Evolutionary conservation across 2,113 vertebrate genomes (phyloP).

Genomic region (Rhinolophus sinicus): DNA sequence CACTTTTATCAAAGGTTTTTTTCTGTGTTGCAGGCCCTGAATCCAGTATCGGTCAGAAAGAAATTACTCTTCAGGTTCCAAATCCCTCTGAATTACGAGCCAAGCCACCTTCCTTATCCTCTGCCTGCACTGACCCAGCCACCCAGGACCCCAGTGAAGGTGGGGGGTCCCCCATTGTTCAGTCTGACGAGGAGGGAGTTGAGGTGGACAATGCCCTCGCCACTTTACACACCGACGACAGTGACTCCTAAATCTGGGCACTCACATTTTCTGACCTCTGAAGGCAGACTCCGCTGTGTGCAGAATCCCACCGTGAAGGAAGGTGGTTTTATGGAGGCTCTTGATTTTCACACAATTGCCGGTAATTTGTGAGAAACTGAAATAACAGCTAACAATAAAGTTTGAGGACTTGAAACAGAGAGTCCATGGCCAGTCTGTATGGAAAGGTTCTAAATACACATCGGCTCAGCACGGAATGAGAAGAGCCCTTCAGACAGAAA

Average conservation of each 20-base stretch:
- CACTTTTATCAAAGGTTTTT: accelerated
- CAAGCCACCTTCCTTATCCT: conserved; percentile 89
- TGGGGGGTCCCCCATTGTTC: conserved; percentile 86
- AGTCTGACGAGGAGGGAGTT: conserved; percentile 92
- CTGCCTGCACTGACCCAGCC: conserved; percentile 87
- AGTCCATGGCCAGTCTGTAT: neutral
- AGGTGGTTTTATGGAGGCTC: conserved; percentile 63
- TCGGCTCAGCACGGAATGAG: accelerated
- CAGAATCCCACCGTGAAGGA: too few species aligned
- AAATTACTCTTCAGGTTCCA: conserved; percentile 93
- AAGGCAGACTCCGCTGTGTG: accelerated
- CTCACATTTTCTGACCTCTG: accelerated
- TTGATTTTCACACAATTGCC: conserved; percentile 66
- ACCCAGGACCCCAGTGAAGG: conserved; percentile 89
- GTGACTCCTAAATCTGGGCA: conserved; percentile 85
- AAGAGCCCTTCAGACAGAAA: accelerated
- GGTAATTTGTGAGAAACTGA: conserved; percentile 37
- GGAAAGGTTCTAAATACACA: neutral
- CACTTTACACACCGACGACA: conserved; percentile 85
- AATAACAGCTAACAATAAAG: conserved; percentile 79
- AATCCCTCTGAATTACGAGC: conserved; percentile 87
- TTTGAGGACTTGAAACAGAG: conserved; percentile 68
- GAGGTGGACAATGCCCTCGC: conserved; percentile 90
- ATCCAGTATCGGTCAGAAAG: conserved; percentile 83
- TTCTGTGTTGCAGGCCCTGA: conserved; percentile 86